Evolutionary conservation across 2,113 vertebrate species (phyloP).

Genomic region (Bubalus kerabau): DNA sequence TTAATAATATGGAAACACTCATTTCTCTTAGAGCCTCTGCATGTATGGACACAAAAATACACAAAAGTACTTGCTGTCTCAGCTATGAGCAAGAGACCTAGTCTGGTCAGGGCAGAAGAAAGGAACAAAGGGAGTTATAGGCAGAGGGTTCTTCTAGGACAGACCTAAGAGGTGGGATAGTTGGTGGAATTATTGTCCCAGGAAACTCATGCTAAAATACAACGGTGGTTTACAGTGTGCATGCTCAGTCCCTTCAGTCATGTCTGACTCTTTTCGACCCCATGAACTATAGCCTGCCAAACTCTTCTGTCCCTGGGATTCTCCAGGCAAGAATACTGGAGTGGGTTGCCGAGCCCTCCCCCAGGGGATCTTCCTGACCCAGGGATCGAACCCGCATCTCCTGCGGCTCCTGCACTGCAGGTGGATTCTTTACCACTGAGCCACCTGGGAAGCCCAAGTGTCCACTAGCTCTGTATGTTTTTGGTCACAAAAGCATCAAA

Average conservation of each 20-base stretch:
- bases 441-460: not conserved
- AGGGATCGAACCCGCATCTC: not conserved
- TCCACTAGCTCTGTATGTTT: not conserved
- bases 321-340: not conserved
- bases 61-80: not conserved
- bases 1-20: not conserved
- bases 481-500: conserved; percentile 40
- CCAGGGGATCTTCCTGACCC: not conserved
- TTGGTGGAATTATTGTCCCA: not conserved
- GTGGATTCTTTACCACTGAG: not conserved
- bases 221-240: not conserved
- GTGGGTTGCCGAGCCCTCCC: not conserved
- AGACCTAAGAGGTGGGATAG: too few species aligned
- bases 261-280: not conserved
- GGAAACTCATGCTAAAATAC: not conserved
- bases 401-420: not conserved
- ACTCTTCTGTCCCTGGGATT: not conserved
- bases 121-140: not conserved
- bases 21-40: not conserved
- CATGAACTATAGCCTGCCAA: not conserved
- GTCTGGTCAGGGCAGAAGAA: not conserved
- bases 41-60: not conserved
- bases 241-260: not conserved
- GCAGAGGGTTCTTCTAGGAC: not conserved
- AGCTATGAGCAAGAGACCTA: not conserved